Evolutionary conservation across 2,888 invertebrate genomes (phyloP).

Genomic region (Scrobipalpa atriplicella): DNA sequence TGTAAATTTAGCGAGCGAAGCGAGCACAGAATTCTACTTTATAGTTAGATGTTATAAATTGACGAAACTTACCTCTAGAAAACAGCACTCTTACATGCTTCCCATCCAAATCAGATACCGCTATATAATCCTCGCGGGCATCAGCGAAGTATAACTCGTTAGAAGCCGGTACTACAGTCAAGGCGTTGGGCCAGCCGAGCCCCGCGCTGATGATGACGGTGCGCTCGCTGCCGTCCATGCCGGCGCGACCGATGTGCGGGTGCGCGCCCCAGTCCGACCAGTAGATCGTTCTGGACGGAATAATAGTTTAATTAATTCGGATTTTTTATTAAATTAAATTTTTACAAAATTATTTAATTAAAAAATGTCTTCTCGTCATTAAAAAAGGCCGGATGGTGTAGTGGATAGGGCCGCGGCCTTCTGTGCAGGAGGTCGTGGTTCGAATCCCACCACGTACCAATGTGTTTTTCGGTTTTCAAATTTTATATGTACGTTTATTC

Average conservation of each 20-base stretch:
- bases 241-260: conserved; percentile 92
- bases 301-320: too few species aligned
- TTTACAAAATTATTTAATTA: too few species aligned
- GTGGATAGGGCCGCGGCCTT: too few species aligned
- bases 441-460: too few species aligned
- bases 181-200: conserved; percentile 94
- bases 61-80: conserved; percentile 85
- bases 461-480: too few species aligned
- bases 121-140: conserved; percentile 93
- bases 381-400: too few species aligned
- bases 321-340: background rate
- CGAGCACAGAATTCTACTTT: too few species aligned
- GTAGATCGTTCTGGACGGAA: conserved; percentile 84
- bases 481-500: too few species aligned
- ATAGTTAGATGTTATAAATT: too few species aligned
- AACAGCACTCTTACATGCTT: conserved; percentile 87
- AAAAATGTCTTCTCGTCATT: too few species aligned
- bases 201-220: conserved; percentile 85
- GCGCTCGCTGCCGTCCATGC: conserved; percentile 90
- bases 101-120: conserved; percentile 91
- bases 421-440: too few species aligned
- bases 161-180: conserved; percentile 89
- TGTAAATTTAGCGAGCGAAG: too few species aligned
- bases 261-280: conserved; percentile 95
- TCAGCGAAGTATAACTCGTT: conserved; percentile 94